phyloP scores from a whole-genome alignment of 2,797 vertebrate genomes.

The Pipistrellus pipistrellus region DNA sequence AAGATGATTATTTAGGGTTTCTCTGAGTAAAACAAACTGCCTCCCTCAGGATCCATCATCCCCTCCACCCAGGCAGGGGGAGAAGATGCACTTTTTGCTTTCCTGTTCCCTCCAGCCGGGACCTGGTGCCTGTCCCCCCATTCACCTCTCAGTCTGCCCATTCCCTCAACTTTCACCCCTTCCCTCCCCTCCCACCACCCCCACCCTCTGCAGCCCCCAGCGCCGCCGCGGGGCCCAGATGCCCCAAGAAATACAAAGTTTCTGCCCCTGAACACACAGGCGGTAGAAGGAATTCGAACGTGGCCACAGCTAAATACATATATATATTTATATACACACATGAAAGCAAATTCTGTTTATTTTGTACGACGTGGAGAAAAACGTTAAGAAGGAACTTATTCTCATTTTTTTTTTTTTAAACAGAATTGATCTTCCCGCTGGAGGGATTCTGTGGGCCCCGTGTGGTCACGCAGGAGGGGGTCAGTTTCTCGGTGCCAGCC shows the following conservation, averaged over 20 bases:
- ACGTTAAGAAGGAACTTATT: constrained; percentile 39
- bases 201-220: constrained; percentile 33
- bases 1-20: constrained; percentile 65
- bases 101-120: constrained; percentile 83
- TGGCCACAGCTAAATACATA: constrained; percentile 62
- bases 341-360: constrained; percentile 75
- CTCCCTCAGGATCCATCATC: constrained; percentile 70
- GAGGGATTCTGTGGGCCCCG: constrained; percentile 83
- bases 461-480: constrained; percentile 73
- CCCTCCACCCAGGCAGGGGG: constrained; percentile 68
- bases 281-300: constrained; percentile 74
- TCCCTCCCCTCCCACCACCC: too few species aligned
- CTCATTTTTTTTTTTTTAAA: constrained; percentile 80
- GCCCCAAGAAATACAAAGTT: constrained; percentile 78
- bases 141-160: constrained; percentile 85
- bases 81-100: constrained; percentile 81
- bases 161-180: constrained; percentile 80
- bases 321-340: background rate
- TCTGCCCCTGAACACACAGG: constrained; percentile 75
- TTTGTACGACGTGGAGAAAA: constrained; percentile 75
- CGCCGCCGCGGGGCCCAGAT: constrained; percentile 57
- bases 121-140: constrained; percentile 78
- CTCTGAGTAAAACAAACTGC: constrained; percentile 76
- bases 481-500: constrained; percentile 84
- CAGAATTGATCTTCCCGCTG: constrained; percentile 86